Base-by-base conservation (phyloP, 2,888 invertebrate species). In the Hirtodrosophila confusa region DNA sequence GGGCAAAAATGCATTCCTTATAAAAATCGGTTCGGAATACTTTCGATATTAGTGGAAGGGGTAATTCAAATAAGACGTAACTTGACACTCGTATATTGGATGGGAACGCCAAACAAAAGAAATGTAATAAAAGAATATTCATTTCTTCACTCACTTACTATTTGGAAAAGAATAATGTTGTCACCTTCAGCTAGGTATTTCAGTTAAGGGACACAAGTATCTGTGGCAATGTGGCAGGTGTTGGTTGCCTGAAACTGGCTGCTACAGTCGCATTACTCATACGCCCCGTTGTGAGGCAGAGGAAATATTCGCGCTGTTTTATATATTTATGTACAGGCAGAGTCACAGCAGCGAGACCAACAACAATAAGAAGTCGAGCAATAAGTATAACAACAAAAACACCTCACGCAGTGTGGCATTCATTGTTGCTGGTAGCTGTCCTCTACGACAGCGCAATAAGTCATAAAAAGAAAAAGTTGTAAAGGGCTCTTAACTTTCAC, bases 401-500 rank as follows among this genome's bases (percentile, higher is more conserved):
- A 73, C 44, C 75, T 78, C 65, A 78, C 53, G 75, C 56, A 61
- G 49, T 43, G 57, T 9, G 12, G 43, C 53, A 56, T 31, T 44
- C 51, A 39, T 44, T 53, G 44, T 54, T 71, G 37, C 24, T 71
- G 48, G 6, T 39, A 33, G 24, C 60, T 66, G 60, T 60, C 57
- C 62, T 69, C 82, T 79, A 66, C 72, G 71, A 84, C 75, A 77
- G 78, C 75, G 78, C 85, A 80, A 84, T 84, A 84, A 84, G 87
- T 86, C 85, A 83, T 83, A 75, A 80, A 86, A 82, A 78, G 58
- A 69, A 64, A 82, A 84, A 78, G 71, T 80, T 86, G 78, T 78
- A 86, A 86, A 86, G 85, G 87, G 82, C 84, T 85, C 87, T 84
- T 85, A 86, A 82, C 87, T 84, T 84, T 84, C 87, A 84, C 84